A percentile compares a stretch with the other conserved stretches of the same genome.
Conservation (phyloP, 2,797 vertebrate species). For the Tolypeutes matacus region DNA sequence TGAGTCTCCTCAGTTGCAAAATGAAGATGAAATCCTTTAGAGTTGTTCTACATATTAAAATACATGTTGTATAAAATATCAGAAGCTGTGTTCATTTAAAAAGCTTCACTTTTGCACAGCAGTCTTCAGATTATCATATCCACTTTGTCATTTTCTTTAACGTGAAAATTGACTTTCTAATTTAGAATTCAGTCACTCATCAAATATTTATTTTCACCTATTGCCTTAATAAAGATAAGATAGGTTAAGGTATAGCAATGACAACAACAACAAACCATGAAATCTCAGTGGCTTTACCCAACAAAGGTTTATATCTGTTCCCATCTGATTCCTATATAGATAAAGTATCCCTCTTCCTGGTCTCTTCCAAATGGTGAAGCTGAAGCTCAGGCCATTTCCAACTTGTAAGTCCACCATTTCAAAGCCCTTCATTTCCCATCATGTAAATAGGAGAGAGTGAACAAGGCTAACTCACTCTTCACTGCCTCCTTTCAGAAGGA, state of each 20-base stretch:
- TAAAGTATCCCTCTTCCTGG: no score
- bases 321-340: fast-evolving
- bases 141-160: background rate
- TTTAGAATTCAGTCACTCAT: background rate
- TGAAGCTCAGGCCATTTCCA: background rate
- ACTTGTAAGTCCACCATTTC: background rate
- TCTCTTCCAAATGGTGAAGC: background rate
- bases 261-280: background rate
- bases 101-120: background rate
- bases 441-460: background rate
- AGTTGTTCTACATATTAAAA: background rate
- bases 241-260: background rate
- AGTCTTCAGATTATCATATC: background rate
- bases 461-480: background rate
- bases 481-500: background rate
- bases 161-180: background rate
- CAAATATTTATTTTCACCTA: background rate
- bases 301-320: background rate
- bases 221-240: background rate
- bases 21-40: no score
- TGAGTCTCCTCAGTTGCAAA: background rate
- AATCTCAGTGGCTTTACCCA: background rate
- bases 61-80: background rate
- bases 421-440: background rate
- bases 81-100: background rate